Evolutionary conservation across 2,113 vertebrate genomes (phyloP), one percentile per base, ranked within the genome.

Genomic region (Xiphias gladius): DNA sequence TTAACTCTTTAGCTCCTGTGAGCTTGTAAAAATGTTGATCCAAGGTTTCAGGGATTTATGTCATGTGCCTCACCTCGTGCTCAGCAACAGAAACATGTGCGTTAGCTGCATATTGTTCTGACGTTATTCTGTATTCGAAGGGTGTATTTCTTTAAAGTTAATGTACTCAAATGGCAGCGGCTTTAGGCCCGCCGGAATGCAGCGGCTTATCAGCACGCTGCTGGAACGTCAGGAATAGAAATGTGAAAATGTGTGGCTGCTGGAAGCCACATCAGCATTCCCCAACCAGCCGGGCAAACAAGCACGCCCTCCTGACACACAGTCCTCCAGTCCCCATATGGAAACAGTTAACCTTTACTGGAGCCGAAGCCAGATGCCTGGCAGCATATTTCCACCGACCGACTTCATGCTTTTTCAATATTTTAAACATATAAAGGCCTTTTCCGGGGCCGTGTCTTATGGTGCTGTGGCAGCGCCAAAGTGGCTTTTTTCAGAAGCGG

Each of bases 231-330:
- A 61, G 50, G 32, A 73, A 82, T 26, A 84, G 39, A 86, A 66
- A 52, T 39, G 79, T 79, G 61, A 82, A 86, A 79, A 71, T 65
- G 30, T 37, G 54, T 20, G 5, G 66, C 85, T 43, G 43, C 32
- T 58, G 70, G 87, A 84, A 71, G 86, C 86, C 91, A 90, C 91
- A 93, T 93, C 87, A 90, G 89, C 91, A 86, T 79, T 93, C 86
- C 83, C n/a, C 8, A n/a, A 54, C 20, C 41, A 39, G 55, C 35
- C 52, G 10, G 66, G 76, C 87, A 76, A 70, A 66, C 41, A 41
- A 64, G 69, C 73, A 65, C 58, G 48, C 76, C 80, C 79, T 66
- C 35, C 55, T 32, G 46, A 24, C 77, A 71, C 28, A 24, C 19
- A 79, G 71, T 20, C 67, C 62, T 54, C 54, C 52, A 73, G 32